Evolutionary conservation across 2,888 invertebrate species (phyloP).

Genomic region (Dichetophora obliterata): DNA sequence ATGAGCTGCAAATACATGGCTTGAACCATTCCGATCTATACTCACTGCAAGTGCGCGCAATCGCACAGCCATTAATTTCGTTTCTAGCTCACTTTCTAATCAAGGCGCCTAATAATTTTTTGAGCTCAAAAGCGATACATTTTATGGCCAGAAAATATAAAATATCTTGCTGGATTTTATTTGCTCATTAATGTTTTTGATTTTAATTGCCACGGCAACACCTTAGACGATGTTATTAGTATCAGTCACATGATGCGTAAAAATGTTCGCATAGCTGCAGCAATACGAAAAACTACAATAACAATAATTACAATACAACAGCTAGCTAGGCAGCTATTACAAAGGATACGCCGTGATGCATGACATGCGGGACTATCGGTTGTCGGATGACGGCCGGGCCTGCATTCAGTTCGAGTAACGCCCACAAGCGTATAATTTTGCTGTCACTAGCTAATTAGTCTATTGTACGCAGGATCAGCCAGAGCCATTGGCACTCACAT

Average conservation of each 20-base stretch:
- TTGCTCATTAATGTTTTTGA: neutral
- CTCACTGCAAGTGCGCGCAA: neutral
- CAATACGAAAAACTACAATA: neutral
- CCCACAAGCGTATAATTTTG: conserved; percentile 54
- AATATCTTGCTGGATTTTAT: neutral
- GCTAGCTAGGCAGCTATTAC: neutral
- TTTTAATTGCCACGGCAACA: neutral
- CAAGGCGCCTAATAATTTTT: conserved; percentile 22
- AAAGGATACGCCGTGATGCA: conserved; percentile 12
- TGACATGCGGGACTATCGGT: neutral
- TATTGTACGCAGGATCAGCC: conserved; percentile 16
- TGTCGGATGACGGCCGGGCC: conserved; percentile 14
- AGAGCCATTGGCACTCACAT: conserved; percentile 2
- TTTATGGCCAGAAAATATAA: neutral
- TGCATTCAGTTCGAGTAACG: conserved; percentile 37
- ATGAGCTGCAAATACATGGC: neutral
- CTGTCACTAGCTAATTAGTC: conserved; percentile 55
- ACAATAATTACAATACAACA: neutral
- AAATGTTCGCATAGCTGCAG: neutral
- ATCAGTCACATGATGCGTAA: neutral
- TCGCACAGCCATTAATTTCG: neutral
- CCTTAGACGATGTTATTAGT: neutral
- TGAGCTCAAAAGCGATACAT: neutral
- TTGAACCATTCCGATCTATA: neutral
- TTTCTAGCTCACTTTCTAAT: conserved; percentile 47